Base-by-base conservation (phyloP, 30 jellyfish, hydroid and myxozoan genomes). In the Aurelia coerulea region DNA sequence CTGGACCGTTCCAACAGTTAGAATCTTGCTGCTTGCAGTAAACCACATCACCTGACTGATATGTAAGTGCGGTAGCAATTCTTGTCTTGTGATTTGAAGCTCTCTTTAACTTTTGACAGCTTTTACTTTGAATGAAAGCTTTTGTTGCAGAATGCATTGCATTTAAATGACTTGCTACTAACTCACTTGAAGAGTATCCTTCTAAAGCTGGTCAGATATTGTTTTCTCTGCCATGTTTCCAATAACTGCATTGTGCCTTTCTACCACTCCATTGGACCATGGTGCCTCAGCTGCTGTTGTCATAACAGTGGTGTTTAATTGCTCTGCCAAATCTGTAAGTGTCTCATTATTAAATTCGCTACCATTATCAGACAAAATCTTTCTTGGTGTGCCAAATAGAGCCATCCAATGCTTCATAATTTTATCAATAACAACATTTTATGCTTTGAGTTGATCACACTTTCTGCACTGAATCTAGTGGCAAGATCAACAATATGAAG, bases 251-350 rank as follows among this genome's bases (percentile, higher is more conserved):
- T 83, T 68, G 56, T 83, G 88, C 31, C 92, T n/a, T 37, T 70
- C 92, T 13, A 29, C 64, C 15, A 70, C 17, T 18, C 92, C 90
- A 83, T 83, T 68, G 15, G 79, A 70, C 92, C 92, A 83, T 1
- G 92, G 92, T 29, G 76, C 11, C 35, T 83, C 88, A 35, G 92
- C 90, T 10, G 86, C 90, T 9, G 88, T 83, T 13, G 92, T 83
- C 15, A 14, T 0, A 10, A 52, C 50, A 11, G 17, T 49, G 34
- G 42, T 34, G 17, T 74, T 63, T 11, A 59, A 62, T 9, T 68
- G 17, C 49, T 83, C 92, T 14, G 62, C 90, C 66, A 68, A 11
- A 51, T 82, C 89, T 16, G 0, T 9, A 31, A 82, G 52, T 17
- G 7, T 16, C 11, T 29, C 71, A 54, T 70, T 83, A 6, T 80